These are phyloP conservation scores for Clepsis dumicolana DNA, from an alignment of 2,888 invertebrate genomes.

Conservation along the genomic window DNA sequence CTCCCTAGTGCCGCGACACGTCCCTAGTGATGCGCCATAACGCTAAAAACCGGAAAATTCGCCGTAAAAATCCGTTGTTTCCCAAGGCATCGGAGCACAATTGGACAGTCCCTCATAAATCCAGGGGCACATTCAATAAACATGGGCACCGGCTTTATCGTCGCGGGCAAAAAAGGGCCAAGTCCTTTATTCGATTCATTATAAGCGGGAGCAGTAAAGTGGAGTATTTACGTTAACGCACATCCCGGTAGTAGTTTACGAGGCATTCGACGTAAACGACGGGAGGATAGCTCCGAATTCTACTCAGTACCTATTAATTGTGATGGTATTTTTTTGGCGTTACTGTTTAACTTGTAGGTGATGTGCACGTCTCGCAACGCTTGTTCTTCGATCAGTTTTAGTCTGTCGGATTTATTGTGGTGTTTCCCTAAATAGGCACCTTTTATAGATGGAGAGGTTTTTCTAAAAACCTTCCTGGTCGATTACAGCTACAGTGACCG, in stretches of 20 bases:
- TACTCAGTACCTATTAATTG: constrained; percentile 1
- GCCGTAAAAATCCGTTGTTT: constrained; percentile 21
- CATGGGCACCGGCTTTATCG: constrained; percentile 38
- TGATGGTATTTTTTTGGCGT: no score
- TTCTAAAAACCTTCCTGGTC: no score
- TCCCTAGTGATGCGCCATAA: neutral
- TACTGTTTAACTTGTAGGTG: no score
- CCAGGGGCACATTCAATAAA: constrained; percentile 40
- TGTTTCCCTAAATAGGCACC: no score
- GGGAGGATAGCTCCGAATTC: constrained; percentile 20
- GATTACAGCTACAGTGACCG: no score
- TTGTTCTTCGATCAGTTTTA: no score
- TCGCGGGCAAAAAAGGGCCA: constrained; percentile 40
- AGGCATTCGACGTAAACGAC: constrained; percentile 40
- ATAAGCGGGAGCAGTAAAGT: constrained; percentile 42
- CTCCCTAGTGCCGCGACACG: neutral
- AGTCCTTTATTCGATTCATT: constrained; percentile 44
- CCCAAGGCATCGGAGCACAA: constrained; percentile 23
- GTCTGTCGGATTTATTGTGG: no score
- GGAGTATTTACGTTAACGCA: constrained; percentile 44
- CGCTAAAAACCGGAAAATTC: neutral
- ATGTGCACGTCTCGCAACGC: no score
- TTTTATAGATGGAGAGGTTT: no score
- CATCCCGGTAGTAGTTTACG: constrained; percentile 40
- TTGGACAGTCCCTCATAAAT: constrained; percentile 40